Conservation (phyloP, 2,113 vertebrate genomes). For the Peromyscus maniculatus region DNA sequence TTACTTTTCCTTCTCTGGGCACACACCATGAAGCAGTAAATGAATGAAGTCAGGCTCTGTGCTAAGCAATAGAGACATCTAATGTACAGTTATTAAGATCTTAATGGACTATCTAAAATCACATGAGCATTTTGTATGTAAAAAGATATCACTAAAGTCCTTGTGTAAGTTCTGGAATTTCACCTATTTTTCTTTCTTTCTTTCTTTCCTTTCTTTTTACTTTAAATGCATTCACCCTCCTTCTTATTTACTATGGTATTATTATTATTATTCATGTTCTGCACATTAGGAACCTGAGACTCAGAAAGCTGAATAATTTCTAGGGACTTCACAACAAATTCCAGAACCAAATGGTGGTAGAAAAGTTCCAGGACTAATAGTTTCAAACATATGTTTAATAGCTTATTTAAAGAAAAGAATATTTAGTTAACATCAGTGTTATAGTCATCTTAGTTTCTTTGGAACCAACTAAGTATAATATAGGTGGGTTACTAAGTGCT, state of each 20-base stretch:
- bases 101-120: not conserved
- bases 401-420: not conserved
- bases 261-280: not conserved
- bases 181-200: not conserved
- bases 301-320: slow-evolving; percentile 28
- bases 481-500: not conserved
- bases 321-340: slow-evolving; percentile 38
- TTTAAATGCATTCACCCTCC: slow-evolving; percentile 39
- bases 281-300: not conserved
- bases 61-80: slow-evolving; percentile 1
- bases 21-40: not conserved
- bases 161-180: not conserved
- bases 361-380: slow-evolving; percentile 27
- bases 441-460: not conserved
- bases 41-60: not conserved
- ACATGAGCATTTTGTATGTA: not conserved
- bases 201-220: not conserved
- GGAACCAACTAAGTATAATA: not conserved
- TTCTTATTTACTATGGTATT: not conserved
- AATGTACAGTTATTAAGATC: not conserved
- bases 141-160: slow-evolving; percentile 26
- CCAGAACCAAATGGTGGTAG: not conserved
- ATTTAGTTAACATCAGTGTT: slow-evolving; percentile 16
- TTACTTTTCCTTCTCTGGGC: slow-evolving; percentile 19
- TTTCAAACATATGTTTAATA: slow-evolving; percentile 52